Evolutionary conservation across 2,113 vertebrate genomes (phyloP).

Genomic region (Centrocercus urophasianus): DNA sequence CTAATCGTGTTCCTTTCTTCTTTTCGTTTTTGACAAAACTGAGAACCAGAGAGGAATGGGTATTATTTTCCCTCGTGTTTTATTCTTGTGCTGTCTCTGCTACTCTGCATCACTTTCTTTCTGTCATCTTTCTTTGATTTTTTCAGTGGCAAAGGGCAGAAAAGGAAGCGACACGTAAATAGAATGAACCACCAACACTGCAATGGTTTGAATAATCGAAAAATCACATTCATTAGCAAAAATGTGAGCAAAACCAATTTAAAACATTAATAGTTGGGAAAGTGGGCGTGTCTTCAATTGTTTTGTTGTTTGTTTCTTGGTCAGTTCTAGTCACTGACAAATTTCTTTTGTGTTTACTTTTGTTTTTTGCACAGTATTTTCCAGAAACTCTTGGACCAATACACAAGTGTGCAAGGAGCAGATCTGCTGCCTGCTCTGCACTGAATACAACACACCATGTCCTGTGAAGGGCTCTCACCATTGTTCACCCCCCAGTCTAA

Average conservation of each 20-base stretch:
- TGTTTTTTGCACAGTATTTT: not conserved
- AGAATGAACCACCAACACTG: not conserved
- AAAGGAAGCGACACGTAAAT: not conserved
- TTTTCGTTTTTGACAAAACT: not conserved
- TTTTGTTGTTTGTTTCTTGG: not conserved
- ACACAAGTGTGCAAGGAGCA: not conserved
- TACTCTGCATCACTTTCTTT: not conserved
- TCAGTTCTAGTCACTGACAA: not conserved
- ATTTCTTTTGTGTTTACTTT: not conserved
- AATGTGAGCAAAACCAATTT: not conserved
- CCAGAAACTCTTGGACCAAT: slow-evolving; percentile 59
- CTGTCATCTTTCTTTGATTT: not conserved
- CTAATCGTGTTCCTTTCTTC: not conserved
- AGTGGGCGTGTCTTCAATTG: not conserved
- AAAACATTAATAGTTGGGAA: not conserved
- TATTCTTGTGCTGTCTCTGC: not conserved
- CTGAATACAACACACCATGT: not conserved
- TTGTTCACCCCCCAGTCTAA: not conserved
- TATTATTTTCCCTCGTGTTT: not conserved
- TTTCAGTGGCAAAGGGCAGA: not conserved
- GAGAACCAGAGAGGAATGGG: not conserved
- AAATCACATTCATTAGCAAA: not conserved
- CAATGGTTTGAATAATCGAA: not conserved
- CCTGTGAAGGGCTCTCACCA: not conserved
- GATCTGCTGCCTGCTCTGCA: not conserved